These are phyloP conservation scores for Pseudeuparius sepicola DNA, from an alignment of 2,888 invertebrate genomes.

Conservation along the genomic window DNA sequence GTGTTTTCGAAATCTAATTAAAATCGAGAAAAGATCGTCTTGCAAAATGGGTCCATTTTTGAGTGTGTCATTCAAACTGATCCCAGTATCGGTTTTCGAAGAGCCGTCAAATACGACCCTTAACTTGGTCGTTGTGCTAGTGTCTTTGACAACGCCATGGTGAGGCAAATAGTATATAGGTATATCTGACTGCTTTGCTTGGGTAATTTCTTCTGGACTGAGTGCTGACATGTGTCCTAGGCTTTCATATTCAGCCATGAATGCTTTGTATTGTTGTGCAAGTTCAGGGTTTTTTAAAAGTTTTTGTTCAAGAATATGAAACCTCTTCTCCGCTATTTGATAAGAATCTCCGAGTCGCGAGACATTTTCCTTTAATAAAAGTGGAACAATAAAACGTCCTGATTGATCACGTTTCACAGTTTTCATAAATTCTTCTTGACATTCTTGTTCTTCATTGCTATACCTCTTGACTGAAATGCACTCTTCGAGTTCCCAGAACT, in stretches of 20 bases:
- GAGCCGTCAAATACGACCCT: conserved; percentile 12
- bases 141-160: conserved; percentile 11
- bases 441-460: conserved; percentile 15
- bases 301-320: conserved; percentile 17
- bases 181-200: too few relatives aligned
- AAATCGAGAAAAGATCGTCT: conserved; percentile 16
- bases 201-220: too few relatives aligned
- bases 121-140: conserved; percentile 11
- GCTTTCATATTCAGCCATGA: conserved; percentile 17
- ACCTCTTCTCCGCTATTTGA: conserved; percentile 17
- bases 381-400: conserved; percentile 16
- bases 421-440: conserved; percentile 16
- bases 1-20: conserved; percentile 15
- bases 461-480: conserved; percentile 6
- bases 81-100: conserved; percentile 4
- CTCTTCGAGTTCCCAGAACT: conserved; percentile 17
- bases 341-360: conserved; percentile 17
- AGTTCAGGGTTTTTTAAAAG: conserved; percentile 13
- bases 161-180: conserved; percentile 11
- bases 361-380: conserved; percentile 15
- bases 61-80: conserved; percentile 12
- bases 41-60: conserved; percentile 19
- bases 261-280: conserved; percentile 14
- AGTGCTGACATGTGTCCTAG: conserved; percentile 17
- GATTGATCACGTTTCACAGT: conserved; percentile 8